Base-by-base conservation (phyloP, 2,113 vertebrate genomes). In the Erinaceus europaeus region DNA sequence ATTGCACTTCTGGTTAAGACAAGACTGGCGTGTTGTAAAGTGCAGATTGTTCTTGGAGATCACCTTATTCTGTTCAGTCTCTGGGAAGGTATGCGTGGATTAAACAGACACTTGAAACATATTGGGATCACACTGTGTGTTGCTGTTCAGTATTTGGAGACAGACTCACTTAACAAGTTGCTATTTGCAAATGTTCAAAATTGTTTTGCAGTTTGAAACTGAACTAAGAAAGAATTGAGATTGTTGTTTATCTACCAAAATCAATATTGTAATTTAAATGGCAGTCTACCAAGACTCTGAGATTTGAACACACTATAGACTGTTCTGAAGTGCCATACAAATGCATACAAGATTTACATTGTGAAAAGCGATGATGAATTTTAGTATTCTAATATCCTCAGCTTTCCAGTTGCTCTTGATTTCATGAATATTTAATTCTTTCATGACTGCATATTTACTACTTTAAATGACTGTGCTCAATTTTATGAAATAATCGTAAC, bases 341-440 rank as follows among this genome's bases (percentile, higher is more conserved):
- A 80, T 57, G 48, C 62, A 14, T 53, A 82, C 65, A 85, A 75
- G 89, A 89, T 82, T 94, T 91, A 90, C 73, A 61, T 67, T 86
- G 83, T 68, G 75, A 64, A 57, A 88, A 95, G 79, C 89, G 76
- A 23, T 64, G 87, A 90, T 91, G 88, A 79, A 92, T 94, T 94
- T 94, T 93, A 93, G 91, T 94, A 91, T 80, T 76, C 62, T 91
- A 61, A 46, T 84, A 86, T 78, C 90, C 78, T 84, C 90, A 71
- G 80, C 88, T 90, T 97, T 94, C 93, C 18, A 50, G 50, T 94
- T 36, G 42, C 79, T 81, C 79, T 80, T 72, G 93, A 85, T 87
- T 91, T 95, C 80, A 95, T 96, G 90, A 96, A 96, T 95, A 93
- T 96, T 95, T 96, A 87, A 92, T 96, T 95, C 91, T 94, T 91